Percentiles rank a stretch among this genome's conserved stretches.
These are phyloP conservation scores for Agonopterix subpropinquella DNA, from an alignment of 2,888 invertebrate genomes.

Conservation along the genomic window DNA sequence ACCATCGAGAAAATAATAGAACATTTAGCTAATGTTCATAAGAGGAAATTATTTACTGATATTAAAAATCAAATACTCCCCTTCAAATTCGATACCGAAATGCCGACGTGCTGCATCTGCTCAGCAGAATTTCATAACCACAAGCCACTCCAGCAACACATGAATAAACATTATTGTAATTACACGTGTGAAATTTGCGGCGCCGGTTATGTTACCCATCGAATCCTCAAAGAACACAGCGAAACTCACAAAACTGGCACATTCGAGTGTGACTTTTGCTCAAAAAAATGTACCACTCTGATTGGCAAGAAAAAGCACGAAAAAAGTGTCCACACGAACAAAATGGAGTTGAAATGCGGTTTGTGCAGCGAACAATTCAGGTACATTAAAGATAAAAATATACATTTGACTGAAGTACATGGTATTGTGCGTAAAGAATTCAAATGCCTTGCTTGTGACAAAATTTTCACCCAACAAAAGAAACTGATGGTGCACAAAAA, in stretches of 20 bases:
- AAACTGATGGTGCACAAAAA: constrained; percentile 28
- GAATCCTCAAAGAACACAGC: constrained; percentile 22
- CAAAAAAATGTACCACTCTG: constrained; percentile 46
- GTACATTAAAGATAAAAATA: constrained; percentile 10
- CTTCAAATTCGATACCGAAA: constrained; percentile 28
- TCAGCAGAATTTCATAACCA: background rate
- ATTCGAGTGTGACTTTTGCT: constrained; percentile 27
- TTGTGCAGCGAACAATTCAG: constrained; percentile 18
- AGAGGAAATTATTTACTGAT: constrained; percentile 21
- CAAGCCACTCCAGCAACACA: constrained; percentile 10
- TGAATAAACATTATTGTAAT: constrained; percentile 22
- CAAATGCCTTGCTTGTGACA: background rate
- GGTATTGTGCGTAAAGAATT: background rate
- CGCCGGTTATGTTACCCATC: constrained; percentile 42
- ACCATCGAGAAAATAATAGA: constrained; percentile 22
- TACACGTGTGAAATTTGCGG: constrained; percentile 26
- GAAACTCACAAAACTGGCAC: constrained; percentile 18
- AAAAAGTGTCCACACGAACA: constrained; percentile 11
- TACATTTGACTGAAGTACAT: constrained; percentile 15
- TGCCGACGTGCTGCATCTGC: constrained; percentile 6
- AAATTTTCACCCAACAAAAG: background rate
- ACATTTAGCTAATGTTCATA: constrained; percentile 27
- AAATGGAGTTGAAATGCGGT: constrained; percentile 27
- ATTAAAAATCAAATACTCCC: constrained; percentile 36
- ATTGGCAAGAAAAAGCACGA: constrained; percentile 26